Base-by-base conservation (phyloP, 2,797 vertebrate species). In the Zalophus californianus region DNA sequence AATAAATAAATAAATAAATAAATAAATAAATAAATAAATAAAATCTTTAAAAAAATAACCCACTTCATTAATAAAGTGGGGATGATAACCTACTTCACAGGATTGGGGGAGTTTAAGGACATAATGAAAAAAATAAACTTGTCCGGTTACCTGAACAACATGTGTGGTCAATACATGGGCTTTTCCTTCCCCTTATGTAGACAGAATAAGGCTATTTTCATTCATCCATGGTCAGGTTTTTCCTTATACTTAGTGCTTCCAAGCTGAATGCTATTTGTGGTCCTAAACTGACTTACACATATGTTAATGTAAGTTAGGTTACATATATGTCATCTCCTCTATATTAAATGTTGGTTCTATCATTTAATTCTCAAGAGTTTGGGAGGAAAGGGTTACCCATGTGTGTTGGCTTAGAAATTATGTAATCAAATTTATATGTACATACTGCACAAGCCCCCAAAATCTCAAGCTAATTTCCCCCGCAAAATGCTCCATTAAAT, bases 131-230 rank as follows among this genome's bases (percentile, higher is more conserved):
- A 25, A 21, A 7, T 35, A 16, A 38, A 27, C 23, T 70, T 50
- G n/a, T 27, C 87, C 35, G 15, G 0, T 58, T 52, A n/a, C 58
- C 84, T 70, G 14, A 64, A 70, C 6, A 9, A 3, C 21, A 1
- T 32, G 8, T 41, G 8, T 23, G 38, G 27, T 9, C 56, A 9
- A 16, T 14, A 3, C 15, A 0, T 7, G 25, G 54, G 25, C 2
- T 12, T 77, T 72, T 72, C 52, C 35, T 48, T 79, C 35, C 44
- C 35, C 38, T 78, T 25, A 14, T 3, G 25, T 44, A 27, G 84
- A 66, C 35, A 2, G 18, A 8, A 52, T 48, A n/a, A 20, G 20
- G 52, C 73, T 64, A 0, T 80, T 82, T 62, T n/a, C 38, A 29
- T 83, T 58, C 64, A 23, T 29, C 50, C 3, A 14, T 48, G 60